A percentile compares a stretch with the other conserved stretches of the same genome.
Conservation (phyloP, 2,113 vertebrate species). For the Chlorodrepanis virens region DNA sequence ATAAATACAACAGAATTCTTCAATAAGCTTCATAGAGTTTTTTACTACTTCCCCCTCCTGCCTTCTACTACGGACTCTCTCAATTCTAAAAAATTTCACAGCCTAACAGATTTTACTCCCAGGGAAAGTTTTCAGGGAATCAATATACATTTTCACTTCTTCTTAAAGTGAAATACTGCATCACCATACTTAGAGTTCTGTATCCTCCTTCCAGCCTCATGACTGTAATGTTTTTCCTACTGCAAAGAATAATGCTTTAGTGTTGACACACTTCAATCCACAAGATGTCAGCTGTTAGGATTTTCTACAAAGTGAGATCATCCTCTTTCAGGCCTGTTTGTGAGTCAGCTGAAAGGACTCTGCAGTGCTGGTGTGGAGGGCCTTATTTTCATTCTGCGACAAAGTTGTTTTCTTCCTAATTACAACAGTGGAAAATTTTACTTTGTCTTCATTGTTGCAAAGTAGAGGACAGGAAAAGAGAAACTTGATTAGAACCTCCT, state of each 20-base stretch:
- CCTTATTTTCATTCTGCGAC: background rate
- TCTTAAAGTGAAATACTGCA: background rate
- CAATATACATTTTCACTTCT: background rate
- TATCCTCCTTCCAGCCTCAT: background rate
- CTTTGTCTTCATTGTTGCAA: constrained; percentile 3
- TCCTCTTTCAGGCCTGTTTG: background rate
- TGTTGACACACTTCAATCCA: constrained; percentile 23
- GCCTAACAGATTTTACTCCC: background rate
- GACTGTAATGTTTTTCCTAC: background rate
- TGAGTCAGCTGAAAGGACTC: constrained; percentile 8
- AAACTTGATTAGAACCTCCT: constrained; percentile 3
- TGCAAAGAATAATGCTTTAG: background rate
- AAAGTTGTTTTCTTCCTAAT: background rate
- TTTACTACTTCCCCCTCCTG: accelerated
- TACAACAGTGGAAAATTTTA: constrained; percentile 17
- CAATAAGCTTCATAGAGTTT: background rate
- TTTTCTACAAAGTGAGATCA: constrained; percentile 8
- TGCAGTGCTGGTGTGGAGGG: background rate
- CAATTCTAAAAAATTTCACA: background rate
- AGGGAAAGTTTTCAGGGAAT: background rate
- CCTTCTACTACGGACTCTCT: background rate
- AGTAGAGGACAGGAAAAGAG: background rate
- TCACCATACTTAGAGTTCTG: background rate
- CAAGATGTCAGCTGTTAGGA: background rate
- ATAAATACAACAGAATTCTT: background rate